Base-by-base conservation (phyloP, 2,888 invertebrate genomes). In the Xylota sylvarum region DNA sequence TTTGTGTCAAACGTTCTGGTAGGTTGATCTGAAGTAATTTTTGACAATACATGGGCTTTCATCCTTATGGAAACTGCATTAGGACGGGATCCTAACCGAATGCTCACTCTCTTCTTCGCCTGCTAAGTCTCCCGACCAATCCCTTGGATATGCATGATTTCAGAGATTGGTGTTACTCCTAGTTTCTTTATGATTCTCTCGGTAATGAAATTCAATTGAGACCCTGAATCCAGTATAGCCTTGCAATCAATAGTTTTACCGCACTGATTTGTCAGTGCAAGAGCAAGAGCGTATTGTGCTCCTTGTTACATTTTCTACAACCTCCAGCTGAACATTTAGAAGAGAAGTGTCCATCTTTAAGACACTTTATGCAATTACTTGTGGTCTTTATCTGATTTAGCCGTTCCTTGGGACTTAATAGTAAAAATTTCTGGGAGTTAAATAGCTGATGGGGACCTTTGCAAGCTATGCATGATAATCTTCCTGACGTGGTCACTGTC, bases 81-180 rank as follows among this genome's bases (percentile, higher is more conserved):
- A 12, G 40, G 19, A 7, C 40, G 58, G 19, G 35, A 37, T 40
- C 23, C 40, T n/a, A n/a, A n/a, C n/a, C n/a, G n/a, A n/a, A n/a
- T n/a, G n/a, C n/a, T n/a, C n/a, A n/a, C n/a, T n/a, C n/a, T n/a
- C n/a, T n/a, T n/a, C n/a, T 40, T 58, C 10, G 58, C 17, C 35
- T 58, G 19, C 5, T 19, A 37, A 37, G 19, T 58, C n/a, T 58
- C 58, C 32, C 17, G 58, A 35, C 58, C 35, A 58, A 37, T 58
- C 5, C 37, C 37, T 14, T 60, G 60, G 23, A 60, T 40, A 23
- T 60, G 23, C 60, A 60, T 60, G 60, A n/a, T n/a, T n/a, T n/a
- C n/a, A n/a, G n/a, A 19, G 6, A 40, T 60, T 60, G 60, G 60
- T 60, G 60, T 40, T 60, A 58, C 5, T 35, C 10, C 19, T 19